A percentile compares a stretch with the other conserved stretches of the same genome.
phyloP scores from a whole-genome alignment of 2,888 invertebrate genomes.

The Eilema sororculum region DNA sequence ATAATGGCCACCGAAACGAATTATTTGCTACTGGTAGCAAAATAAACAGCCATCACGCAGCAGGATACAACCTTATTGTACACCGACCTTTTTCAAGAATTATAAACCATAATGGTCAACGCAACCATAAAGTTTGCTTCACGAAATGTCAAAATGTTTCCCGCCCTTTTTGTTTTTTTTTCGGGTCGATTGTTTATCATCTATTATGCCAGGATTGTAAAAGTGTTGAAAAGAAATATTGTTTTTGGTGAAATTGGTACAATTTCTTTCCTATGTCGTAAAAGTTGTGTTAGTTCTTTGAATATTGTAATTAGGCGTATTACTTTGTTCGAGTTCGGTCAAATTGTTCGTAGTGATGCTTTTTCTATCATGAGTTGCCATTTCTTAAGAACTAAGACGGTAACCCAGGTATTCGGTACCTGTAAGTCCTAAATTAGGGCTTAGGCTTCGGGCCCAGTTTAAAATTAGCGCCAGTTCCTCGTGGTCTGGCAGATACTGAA shows the following conservation, averaged over 20 bases:
- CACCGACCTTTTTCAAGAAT: constrained; percentile 77
- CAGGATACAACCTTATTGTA: constrained; percentile 68
- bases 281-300: constrained; percentile 52
- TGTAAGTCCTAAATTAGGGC: no score
- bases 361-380: neutral
- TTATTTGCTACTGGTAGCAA: constrained; percentile 82
- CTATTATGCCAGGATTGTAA: constrained; percentile 63
- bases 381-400: neutral
- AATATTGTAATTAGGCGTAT: constrained; percentile 47
- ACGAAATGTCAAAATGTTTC: constrained; percentile 79
- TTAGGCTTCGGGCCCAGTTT: no score
- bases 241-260: constrained; percentile 72
- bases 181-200: constrained; percentile 57
- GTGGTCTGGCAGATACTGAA: no score
- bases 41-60: constrained; percentile 71
- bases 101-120: constrained; percentile 65
- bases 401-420: no score
- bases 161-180: constrained; percentile 65
- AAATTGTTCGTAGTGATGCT: neutral
- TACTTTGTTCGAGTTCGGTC: constrained; percentile 27
- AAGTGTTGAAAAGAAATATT: constrained; percentile 54
- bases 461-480: no score
- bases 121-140: constrained; percentile 72
- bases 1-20: constrained; percentile 81
- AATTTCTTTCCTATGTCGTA: constrained; percentile 71